A percentile compares a stretch with the other conserved stretches of the same genome.
Evolutionary conservation across 2,113 vertebrate species (phyloP).

Genomic region (Forbesichthys agassizii): DNA sequence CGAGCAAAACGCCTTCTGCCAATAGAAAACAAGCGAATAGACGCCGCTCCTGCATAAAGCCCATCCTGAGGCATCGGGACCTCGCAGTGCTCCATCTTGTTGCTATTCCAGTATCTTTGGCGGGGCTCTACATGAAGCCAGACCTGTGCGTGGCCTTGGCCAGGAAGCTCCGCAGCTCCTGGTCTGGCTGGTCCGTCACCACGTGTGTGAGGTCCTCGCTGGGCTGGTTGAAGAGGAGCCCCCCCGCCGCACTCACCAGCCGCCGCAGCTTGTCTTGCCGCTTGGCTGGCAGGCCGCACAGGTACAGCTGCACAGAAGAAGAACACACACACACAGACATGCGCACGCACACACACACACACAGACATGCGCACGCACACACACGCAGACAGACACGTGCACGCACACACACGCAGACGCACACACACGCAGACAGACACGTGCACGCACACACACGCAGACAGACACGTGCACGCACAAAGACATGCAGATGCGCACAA

Average conservation of each 20-base stretch:
- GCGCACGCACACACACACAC: not conserved
- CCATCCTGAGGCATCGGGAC: too few species aligned
- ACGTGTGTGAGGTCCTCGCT: constrained; percentile 94
- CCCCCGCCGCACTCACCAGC: constrained; percentile 88
- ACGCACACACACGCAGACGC: too few species aligned
- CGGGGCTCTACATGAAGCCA: not conserved
- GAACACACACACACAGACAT: not conserved
- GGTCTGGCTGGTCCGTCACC: constrained; percentile 84
- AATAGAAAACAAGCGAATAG: too few species aligned
- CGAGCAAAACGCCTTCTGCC: too few species aligned
- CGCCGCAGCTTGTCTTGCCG: constrained; percentile 90
- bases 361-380: not conserved
- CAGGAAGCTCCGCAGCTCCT: constrained; percentile 85
- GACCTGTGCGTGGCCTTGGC: constrained; percentile 87
- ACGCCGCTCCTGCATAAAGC: too few species aligned
- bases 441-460: not conserved
- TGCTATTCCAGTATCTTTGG: too few species aligned
- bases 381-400: too few species aligned
- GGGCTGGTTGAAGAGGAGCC: constrained; percentile 91
- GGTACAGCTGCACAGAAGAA: constrained; percentile 80
- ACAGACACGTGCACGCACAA: too few species aligned
- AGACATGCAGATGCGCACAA: not conserved
- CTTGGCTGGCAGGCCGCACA: constrained; percentile 88
- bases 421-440: too few species aligned
- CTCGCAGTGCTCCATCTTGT: too few species aligned